Base-by-base conservation (phyloP, 1,140 invertebrate genomes). In the Magallana ariakensis region DNA sequence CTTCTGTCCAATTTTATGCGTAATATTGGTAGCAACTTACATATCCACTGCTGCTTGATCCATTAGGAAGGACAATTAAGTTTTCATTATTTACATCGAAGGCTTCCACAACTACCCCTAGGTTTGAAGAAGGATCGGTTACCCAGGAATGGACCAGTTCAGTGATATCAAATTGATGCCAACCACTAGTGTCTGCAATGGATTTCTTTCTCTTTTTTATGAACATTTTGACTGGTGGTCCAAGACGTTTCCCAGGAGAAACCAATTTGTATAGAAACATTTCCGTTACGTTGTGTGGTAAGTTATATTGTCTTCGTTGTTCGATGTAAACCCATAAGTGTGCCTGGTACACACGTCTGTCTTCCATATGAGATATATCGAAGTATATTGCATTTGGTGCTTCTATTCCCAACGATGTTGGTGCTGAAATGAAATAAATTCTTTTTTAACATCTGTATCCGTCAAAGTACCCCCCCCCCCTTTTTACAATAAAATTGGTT, bases 161-260 rank as follows among this genome's bases (percentile, higher is more conserved):
- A 7, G 85, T 46, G 16, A 88, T 60, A 56, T 86, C 81, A 86
- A 88, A 86, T 55, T 85, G 87, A 53, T 88, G 87, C 87, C 87
- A 88, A 0, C 87, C 87, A 22, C 10, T n/a, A 1, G 57, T 53
- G 9, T 86, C 46, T 22, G 60, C 54, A 19, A 58, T 33, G 13
- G 15, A 46, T 46, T 66, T 75, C 54, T 86, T 84, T 80, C 66
- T 88, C n/a, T 54, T 26, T 8, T 22, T 54, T 6, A 88, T 13
- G 62, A 60, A 83, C 10, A 56, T 46, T 62, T 81, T 88, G 46
- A 62, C 60, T 16, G 75, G 81, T 54, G 82, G 56, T 16, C 85
- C 70, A 9, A 56, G 57, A 22, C 58, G 16, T 84, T 86, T 84
- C 6, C 62, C 33, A 22, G 75, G 81, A 10, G 81, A 46, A 10